These are phyloP conservation scores for Poeciliopsis infans DNA, from an alignment of 2,797 vertebrate genomes.

Conservation along the genomic window DNA sequence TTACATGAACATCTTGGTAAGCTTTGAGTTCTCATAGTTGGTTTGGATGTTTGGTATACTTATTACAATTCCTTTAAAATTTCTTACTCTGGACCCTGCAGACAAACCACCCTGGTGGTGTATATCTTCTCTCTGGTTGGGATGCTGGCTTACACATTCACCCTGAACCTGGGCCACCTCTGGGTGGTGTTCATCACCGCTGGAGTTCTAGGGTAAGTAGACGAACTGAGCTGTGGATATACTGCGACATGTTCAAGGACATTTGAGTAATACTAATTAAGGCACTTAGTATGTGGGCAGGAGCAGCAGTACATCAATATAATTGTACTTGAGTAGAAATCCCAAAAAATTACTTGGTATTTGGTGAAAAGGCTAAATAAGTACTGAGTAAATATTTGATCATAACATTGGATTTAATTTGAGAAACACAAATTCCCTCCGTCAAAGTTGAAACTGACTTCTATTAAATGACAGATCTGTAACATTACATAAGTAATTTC, in stretches of 20 bases:
- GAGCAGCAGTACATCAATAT: background rate
- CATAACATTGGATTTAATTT: background rate
- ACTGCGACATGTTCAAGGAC: background rate
- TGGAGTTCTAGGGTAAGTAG: constrained; percentile 88
- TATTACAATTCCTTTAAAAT: background rate
- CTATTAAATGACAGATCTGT: no score
- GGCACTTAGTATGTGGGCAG: background rate
- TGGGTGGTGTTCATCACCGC: constrained; percentile 94
- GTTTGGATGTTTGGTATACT: rapidly evolving
- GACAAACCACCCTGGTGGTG: constrained; percentile 88
- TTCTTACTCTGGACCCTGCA: constrained; percentile 54
- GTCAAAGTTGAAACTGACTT: background rate
- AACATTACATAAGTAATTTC: no score
- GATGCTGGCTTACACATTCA: constrained; percentile 90
- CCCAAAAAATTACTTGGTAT: background rate
- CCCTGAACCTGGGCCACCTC: constrained; percentile 84
- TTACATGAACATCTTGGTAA: background rate
- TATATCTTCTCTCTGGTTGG: constrained; percentile 90
- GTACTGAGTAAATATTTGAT: background rate
- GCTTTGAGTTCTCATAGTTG: background rate
- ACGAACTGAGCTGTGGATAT: background rate
- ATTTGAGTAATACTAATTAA: background rate
- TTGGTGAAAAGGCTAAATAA: background rate
- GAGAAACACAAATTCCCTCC: background rate
- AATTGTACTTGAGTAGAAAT: background rate